Percentiles rank a stretch among this genome's conserved stretches.
These are phyloP conservation scores for Acanthurus leucopareius DNA, from an alignment of 2,797 vertebrate species.

Conservation along the genomic window DNA sequence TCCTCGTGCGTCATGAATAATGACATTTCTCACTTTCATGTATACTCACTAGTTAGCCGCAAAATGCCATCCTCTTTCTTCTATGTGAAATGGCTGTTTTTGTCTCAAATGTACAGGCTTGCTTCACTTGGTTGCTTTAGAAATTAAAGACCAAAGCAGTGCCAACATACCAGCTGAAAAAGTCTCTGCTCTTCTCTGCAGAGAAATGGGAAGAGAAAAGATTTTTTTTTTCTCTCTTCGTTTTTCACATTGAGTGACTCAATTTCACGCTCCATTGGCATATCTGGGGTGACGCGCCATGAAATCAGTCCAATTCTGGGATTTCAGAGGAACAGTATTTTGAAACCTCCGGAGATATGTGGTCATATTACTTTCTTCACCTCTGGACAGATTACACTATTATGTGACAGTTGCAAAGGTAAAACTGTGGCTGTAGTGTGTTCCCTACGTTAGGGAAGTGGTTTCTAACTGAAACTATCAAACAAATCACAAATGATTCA, in stretches of 20 bases:
- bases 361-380: constrained; percentile 84
- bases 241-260: constrained; percentile 88
- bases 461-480: constrained; percentile 62
- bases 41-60: constrained; percentile 51
- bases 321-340: constrained; percentile 88
- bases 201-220: constrained; percentile 74
- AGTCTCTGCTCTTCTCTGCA: constrained; percentile 58
- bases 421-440: constrained; percentile 66
- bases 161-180: constrained; percentile 51
- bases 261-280: constrained; percentile 89
- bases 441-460: constrained; percentile 65
- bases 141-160: constrained; percentile 71
- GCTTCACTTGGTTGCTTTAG: constrained; percentile 72
- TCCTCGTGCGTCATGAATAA: constrained; percentile 26
- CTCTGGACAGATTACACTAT: constrained; percentile 83
- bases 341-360: constrained; percentile 87
- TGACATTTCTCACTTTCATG: constrained; percentile 42
- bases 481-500: constrained; percentile 62
- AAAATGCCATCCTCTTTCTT: constrained; percentile 57
- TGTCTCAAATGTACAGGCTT: constrained; percentile 64
- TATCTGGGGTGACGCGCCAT: constrained; percentile 87
- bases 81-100: constrained; percentile 62
- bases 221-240: constrained; percentile 57
- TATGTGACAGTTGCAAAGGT: constrained; percentile 82
- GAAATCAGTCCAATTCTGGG: constrained; percentile 89